phyloP scores from a whole-genome alignment of 2,888 invertebrate species.

The Rhyacophila evoluta region DNA sequence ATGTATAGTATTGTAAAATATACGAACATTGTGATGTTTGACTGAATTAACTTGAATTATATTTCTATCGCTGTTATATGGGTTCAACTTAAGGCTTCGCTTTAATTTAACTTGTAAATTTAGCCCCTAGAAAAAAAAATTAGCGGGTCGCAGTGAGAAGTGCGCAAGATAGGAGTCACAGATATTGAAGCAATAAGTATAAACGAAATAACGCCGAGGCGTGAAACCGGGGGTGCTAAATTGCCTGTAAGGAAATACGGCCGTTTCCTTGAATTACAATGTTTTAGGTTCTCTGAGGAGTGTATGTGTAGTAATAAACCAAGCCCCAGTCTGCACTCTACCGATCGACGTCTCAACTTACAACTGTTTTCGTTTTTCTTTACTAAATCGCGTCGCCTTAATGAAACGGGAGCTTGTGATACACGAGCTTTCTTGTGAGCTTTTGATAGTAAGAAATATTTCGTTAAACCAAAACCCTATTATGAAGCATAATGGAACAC shows the following conservation, averaged over 20 bases:
- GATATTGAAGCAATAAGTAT: slow-evolving; percentile 34
- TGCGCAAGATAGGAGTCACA: slow-evolving; percentile 17
- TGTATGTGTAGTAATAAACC: slow-evolving; percentile 28
- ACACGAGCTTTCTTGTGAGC: too few relatives aligned
- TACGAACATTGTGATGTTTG: too few relatives aligned
- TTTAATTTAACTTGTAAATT: background rate
- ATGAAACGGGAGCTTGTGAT: slow-evolving; percentile 25
- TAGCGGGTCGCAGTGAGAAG: background rate
- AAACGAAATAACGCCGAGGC: slow-evolving; percentile 31
- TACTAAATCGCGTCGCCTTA: background rate
- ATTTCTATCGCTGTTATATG: too few relatives aligned
- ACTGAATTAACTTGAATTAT: too few relatives aligned
- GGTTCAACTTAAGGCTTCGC: background rate
- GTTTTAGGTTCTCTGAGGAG: background rate
- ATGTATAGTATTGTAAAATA: too few relatives aligned
- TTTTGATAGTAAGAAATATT: too few relatives aligned
- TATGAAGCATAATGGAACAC: too few relatives aligned
- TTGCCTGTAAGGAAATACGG: slow-evolving; percentile 40
- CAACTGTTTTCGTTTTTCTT: background rate
- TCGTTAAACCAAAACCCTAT: too few relatives aligned
- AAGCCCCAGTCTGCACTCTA: background rate
- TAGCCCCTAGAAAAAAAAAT: background rate
- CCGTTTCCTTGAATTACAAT: slow-evolving; percentile 39
- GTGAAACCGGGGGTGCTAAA: slow-evolving; percentile 31
- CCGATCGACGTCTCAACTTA: background rate